Conservation (phyloP, 2,888 invertebrate genomes). For the Tanypteryx hageni region DNA sequence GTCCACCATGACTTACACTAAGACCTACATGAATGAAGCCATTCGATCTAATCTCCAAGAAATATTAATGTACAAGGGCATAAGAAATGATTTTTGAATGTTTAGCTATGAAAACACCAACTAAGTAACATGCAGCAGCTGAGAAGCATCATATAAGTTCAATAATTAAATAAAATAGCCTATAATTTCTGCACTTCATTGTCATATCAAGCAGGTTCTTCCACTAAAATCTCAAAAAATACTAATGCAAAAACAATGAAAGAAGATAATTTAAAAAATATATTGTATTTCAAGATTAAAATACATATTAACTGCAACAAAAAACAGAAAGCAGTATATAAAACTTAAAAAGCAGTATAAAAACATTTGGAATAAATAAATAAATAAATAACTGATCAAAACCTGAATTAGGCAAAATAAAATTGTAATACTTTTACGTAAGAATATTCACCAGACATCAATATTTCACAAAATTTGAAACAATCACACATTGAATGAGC, state of each 20-base stretch:
- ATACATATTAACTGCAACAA: slow-evolving; percentile 30
- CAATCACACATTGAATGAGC: too few species aligned
- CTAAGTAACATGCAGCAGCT: slow-evolving; percentile 29
- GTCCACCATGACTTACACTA: slow-evolving; percentile 33
- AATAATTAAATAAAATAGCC: slow-evolving; percentile 33
- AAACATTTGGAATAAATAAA: too few species aligned
- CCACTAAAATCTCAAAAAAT: not conserved
- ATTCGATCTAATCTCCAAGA: slow-evolving; percentile 38
- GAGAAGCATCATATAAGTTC: not conserved
- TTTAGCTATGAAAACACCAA: slow-evolving; percentile 35
- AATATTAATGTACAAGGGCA: slow-evolving; percentile 30
- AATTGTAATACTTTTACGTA: too few species aligned
- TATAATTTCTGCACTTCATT: slow-evolving; percentile 38
- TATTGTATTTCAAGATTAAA: not conserved
- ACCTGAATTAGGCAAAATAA: too few species aligned
- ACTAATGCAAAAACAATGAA: slow-evolving; percentile 34
- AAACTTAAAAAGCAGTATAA: not conserved
- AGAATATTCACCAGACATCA: too few species aligned
- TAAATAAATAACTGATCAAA: too few species aligned
- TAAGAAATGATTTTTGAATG: slow-evolving; percentile 17
- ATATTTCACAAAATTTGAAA: too few species aligned
- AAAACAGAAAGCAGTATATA: slow-evolving; percentile 27
- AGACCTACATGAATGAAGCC: slow-evolving; percentile 37
- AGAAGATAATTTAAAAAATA: slow-evolving; percentile 18
- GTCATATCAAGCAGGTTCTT: slow-evolving; percentile 30